Evolutionary conservation across 2,113 vertebrate species (phyloP).

Genomic region (Erythrocercus mccallii): DNA sequence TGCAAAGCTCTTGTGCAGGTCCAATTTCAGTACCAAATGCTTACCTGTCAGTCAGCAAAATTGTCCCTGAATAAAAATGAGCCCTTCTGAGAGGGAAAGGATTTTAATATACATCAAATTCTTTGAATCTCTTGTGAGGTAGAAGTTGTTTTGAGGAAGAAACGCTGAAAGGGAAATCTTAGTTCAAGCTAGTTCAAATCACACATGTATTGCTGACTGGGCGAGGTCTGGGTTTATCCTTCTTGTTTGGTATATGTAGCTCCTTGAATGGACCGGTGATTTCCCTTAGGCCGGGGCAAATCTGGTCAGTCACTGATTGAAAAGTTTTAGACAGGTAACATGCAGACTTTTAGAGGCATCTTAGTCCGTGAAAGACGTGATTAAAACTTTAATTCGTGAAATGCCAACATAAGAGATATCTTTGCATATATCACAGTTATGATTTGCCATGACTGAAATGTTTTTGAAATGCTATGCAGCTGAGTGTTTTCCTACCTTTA

Average conservation of each 20-base stretch:
- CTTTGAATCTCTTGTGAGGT: constrained; percentile 66
- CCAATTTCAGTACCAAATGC: constrained; percentile 77
- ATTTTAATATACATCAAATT: constrained; percentile 87
- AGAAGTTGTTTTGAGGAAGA: constrained; percentile 62
- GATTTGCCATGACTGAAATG: constrained; percentile 31
- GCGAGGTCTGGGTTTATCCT: constrained; percentile 58
- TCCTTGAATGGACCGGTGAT: constrained; percentile 32
- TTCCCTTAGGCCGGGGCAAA: neutral
- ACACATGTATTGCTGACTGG: constrained; percentile 43
- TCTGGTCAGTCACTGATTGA: constrained; percentile 27
- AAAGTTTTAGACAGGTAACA: constrained; percentile 59
- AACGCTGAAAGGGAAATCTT: constrained; percentile 69
- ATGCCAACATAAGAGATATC: constrained; percentile 16
- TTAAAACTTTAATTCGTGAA: constrained; percentile 61
- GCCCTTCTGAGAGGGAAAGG: constrained; percentile 73
- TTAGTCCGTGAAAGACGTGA: constrained; percentile 42
- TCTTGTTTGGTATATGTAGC: constrained; percentile 43
- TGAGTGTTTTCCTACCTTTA: constrained; percentile 7
- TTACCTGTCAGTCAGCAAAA: constrained; percentile 86
- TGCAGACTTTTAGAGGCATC: constrained; percentile 30
- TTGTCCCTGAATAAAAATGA: constrained; percentile 85
- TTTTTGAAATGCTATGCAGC: constrained; percentile 20
- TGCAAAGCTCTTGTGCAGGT: constrained; percentile 80
- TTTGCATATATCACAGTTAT: neutral
- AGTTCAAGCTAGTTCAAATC: constrained; percentile 56